Conservation (phyloP, 2,888 invertebrate species). For the Blastobasis adustella region DNA sequence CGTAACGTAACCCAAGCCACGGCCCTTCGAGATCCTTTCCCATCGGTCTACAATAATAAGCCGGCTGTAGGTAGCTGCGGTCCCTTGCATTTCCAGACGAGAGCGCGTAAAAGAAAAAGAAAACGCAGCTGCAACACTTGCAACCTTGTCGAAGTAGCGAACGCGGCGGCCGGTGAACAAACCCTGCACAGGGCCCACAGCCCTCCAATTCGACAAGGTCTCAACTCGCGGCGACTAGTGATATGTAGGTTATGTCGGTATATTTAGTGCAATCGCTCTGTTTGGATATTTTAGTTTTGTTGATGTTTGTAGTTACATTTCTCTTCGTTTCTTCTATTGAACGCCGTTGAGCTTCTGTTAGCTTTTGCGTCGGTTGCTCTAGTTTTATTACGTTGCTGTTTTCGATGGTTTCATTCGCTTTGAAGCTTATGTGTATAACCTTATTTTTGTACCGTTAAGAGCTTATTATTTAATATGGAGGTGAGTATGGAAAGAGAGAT, state of each 20-base stretch:
- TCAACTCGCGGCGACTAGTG: constrained; percentile 33
- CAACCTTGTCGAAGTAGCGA: constrained; percentile 51
- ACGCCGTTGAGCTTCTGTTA: no score
- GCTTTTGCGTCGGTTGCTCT: no score
- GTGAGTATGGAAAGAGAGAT: no score
- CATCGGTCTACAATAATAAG: constrained; percentile 46
- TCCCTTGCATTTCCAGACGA: constrained; percentile 59
- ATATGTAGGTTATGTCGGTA: constrained; percentile 45
- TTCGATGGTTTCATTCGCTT: no score
- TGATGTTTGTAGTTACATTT: constrained; percentile 9
- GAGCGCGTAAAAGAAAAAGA: constrained; percentile 59
- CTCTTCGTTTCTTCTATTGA: constrained; percentile 22
- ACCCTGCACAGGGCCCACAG: constrained; percentile 18
- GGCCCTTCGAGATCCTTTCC: constrained; percentile 38
- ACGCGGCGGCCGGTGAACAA: constrained; percentile 27
- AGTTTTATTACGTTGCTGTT: no score
- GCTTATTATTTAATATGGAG: no score
- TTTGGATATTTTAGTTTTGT: constrained; percentile 43
- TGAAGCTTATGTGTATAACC: no score
- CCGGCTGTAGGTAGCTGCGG: constrained; percentile 14
- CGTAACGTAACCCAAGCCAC: constrained; percentile 2
- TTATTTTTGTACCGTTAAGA: no score
- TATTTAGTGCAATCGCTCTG: constrained; percentile 60
- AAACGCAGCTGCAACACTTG: constrained; percentile 51
- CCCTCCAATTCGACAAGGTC: constrained; percentile 45